Base-by-base conservation (phyloP, 2,113 vertebrate species). In the Rhinopomastus cyanomelas region DNA sequence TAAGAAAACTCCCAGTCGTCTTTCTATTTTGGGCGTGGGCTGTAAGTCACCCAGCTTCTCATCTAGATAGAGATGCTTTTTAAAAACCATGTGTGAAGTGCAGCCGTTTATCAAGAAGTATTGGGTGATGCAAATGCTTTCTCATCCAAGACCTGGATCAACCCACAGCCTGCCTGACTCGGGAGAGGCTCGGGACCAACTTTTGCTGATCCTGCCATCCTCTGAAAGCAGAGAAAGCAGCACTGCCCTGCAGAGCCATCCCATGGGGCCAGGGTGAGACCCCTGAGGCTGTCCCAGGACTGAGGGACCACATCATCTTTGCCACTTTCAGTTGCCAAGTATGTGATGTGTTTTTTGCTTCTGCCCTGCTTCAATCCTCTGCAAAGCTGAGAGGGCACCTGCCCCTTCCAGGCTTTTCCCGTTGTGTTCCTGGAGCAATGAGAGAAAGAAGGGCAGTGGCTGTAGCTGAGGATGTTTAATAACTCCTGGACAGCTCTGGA, bases 31-130 rank as follows among this genome's bases (percentile, higher is more conserved):
- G 85, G 81, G 66, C 66, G 37, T 23, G 71, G 64, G 78, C 81
- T 94, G 62, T 23, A 77, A 90, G 76, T 93, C 59, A 81, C 73
- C 39, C 55, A 73, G 89, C 67, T 90, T 76, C 69, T 84, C 62
- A 51, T 76, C 78, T 42, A 2, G 3, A 37, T 30, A 34, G 89
- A 79, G 74, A 73, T 34, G 67, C 59, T 82, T 85, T 84, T 66
- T 76, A 79, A 82, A 88, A 69, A 5, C 39, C 59, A 2, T 7
- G 69, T 68, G 87, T 51, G 79, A 88, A 90, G 55, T 36, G 74
- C 55, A 73, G 76, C 55, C 5, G 0, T 77, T 85, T 29, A 14
- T 73, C 82, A 29, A 44, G 48, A 30, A 69, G 52, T 27, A 2
- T 0, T 46, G 82, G 80, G 51, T 36, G 76, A 46, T 62, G 55